phyloP scores from a whole-genome alignment of 2,797 vertebrate species.

The Acanthornis magna region DNA sequence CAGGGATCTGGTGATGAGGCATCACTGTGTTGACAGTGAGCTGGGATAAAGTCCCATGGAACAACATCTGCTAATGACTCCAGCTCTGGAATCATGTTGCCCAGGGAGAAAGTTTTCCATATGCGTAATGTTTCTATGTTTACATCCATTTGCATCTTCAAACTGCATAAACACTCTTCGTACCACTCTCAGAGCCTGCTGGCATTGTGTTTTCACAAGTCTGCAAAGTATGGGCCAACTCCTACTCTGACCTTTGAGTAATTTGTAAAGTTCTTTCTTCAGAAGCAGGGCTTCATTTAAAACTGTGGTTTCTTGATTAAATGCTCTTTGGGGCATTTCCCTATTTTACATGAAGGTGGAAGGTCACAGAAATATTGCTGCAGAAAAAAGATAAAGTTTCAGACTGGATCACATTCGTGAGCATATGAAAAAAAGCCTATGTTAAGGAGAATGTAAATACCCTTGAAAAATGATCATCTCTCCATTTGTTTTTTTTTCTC shows the following conservation, averaged over 20 bases:
- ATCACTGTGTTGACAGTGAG: not conserved
- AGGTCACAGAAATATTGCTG: not conserved
- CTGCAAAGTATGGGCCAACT: not conserved
- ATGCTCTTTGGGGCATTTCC: not conserved
- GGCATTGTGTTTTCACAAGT: not conserved
- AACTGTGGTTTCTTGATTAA: not conserved
- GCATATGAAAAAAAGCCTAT: not conserved
- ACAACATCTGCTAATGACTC: not conserved
- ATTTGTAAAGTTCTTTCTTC: not conserved
- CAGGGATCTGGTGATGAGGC: not conserved
- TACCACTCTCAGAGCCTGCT: not conserved
- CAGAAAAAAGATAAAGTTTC: not conserved
- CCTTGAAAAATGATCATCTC: not conserved
- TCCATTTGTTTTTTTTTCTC: not conserved
- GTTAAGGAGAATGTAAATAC: not conserved
- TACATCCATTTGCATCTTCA: not conserved
- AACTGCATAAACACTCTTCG: not conserved
- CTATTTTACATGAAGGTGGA: not conserved
- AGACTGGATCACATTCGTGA: not conserved
- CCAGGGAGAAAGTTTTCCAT: not conserved
- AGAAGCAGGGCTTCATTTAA: slow-evolving; percentile 16
- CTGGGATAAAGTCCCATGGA: not conserved
- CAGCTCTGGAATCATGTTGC: not conserved
- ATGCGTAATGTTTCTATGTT: not conserved
- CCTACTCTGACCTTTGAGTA: not conserved